Conservation (phyloP, 2,888 invertebrate species). For the Nesidiocoris tenuis region DNA sequence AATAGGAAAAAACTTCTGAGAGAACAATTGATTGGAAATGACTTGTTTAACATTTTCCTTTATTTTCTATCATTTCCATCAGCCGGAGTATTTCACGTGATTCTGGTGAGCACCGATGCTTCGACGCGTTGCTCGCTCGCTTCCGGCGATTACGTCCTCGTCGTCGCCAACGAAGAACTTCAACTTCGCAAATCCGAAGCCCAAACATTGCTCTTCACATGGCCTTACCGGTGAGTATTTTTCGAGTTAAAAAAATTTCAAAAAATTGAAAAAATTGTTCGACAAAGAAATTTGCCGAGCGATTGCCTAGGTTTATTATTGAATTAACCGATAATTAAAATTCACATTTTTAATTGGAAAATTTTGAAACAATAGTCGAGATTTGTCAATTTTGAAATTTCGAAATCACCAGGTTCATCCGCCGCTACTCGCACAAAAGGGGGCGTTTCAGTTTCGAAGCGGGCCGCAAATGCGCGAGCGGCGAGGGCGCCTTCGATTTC, state of each 20-base stretch:
- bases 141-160: conserved; percentile 68
- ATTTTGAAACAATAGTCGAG: no score
- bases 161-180: conserved; percentile 72
- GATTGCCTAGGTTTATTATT: no score
- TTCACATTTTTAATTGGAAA: no score
- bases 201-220: conserved; percentile 66
- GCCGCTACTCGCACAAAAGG: conserved; percentile 80
- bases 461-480: conserved; percentile 80
- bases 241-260: conserved; percentile 15
- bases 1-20: no score
- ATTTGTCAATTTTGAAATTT: no score
- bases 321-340: no score
- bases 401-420: conserved; percentile 74
- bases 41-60: no score
- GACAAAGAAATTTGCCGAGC: no score
- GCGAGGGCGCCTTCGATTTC: conserved; percentile 77
- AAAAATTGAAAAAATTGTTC: no score
- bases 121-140: conserved; percentile 74
- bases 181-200: conserved; percentile 69
- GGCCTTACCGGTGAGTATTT: conserved; percentile 67
- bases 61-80: no score
- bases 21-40: no score
- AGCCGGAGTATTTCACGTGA: conserved; percentile 72
- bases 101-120: conserved; percentile 74
- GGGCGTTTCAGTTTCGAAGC: conserved; percentile 87